Evolutionary conservation across 2,888 invertebrate genomes (phyloP).

Genomic region (Drosophila kambysellisi): DNA sequence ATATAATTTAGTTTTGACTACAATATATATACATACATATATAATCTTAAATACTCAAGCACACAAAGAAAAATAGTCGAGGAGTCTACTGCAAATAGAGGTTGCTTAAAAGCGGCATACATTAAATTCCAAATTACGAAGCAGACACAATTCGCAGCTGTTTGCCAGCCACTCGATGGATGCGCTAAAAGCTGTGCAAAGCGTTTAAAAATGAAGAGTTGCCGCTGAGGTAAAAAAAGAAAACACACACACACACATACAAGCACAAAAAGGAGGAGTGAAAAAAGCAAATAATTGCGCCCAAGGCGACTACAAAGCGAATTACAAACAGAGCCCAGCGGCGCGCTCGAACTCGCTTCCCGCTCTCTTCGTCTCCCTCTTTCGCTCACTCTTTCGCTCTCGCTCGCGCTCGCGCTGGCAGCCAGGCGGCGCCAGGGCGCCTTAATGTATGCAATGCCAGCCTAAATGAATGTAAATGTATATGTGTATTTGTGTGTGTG

Average conservation of each 20-base stretch:
- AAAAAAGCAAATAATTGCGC: constrained; percentile 72
- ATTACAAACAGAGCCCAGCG: constrained; percentile 69
- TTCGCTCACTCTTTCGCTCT: not conserved
- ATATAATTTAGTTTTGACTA: not conserved
- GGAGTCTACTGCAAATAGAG: constrained; percentile 9
- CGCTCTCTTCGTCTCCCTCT: not conserved
- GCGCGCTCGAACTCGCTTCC: constrained; percentile 8
- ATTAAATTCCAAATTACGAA: constrained; percentile 60
- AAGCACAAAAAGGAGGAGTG: not conserved
- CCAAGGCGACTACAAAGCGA: constrained; percentile 79
- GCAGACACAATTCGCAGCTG: constrained; percentile 57
- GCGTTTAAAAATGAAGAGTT: constrained; percentile 63
- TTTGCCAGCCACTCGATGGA: constrained; percentile 68
- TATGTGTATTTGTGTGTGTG: constrained; percentile 21
- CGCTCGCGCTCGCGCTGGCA: constrained; percentile 9
- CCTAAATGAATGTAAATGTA: constrained; percentile 64
- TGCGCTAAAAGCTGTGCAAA: constrained; percentile 58
- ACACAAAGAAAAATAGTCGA: not conserved
- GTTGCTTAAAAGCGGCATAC: constrained; percentile 3
- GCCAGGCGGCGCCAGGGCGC: constrained; percentile 45
- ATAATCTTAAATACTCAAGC: not conserved
- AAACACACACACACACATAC: not conserved
- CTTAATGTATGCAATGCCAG: constrained; percentile 70
- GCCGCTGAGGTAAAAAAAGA: constrained; percentile 34
- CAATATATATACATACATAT: not conserved